phyloP scores from a whole-genome alignment of 2,888 invertebrate genomes.

The Drosophila bunnanda region DNA sequence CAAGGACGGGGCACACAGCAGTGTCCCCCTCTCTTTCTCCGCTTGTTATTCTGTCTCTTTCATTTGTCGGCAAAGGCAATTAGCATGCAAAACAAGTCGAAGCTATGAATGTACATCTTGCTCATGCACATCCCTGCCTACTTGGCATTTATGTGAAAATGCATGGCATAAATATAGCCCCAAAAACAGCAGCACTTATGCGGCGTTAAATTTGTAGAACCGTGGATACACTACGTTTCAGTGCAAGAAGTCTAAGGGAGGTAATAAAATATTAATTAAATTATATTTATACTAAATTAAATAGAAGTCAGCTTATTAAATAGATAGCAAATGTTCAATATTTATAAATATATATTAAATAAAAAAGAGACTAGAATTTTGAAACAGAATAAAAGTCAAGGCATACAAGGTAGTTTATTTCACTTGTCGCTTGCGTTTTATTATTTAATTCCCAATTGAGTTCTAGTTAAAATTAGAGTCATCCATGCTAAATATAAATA shows the following conservation, averaged over 20 bases:
- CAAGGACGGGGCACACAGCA: conserved; percentile 13
- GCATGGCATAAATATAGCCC: conserved; percentile 70
- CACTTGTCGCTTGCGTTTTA: no score
- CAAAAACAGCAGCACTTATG: conserved; percentile 20
- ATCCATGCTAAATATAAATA: no score
- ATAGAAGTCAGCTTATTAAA: background rate
- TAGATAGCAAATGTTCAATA: background rate
- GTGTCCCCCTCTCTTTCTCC: background rate
- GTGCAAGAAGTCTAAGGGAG: background rate
- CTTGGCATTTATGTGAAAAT: conserved; percentile 64
- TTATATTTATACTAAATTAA: no score
- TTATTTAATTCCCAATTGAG: no score
- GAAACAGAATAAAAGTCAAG: no score
- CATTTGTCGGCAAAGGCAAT: conserved; percentile 54
- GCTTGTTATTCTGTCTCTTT: conserved; percentile 14
- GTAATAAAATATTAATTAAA: background rate
- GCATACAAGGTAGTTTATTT: no score
- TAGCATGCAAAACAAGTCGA: conserved; percentile 77
- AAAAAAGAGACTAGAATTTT: no score
- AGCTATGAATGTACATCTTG: conserved; percentile 69
- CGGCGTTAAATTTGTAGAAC: conserved; percentile 10
- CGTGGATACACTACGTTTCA: conserved; percentile 6
- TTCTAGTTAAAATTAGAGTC: no score
- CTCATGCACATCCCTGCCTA: conserved; percentile 31
- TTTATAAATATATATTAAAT: no score